A percentile compares a stretch with the other conserved stretches of the same genome.
phyloP scores from a whole-genome alignment of 30 jellyfish, hydroid and myxozoan genomes.

The Mastigias papua region DNA sequence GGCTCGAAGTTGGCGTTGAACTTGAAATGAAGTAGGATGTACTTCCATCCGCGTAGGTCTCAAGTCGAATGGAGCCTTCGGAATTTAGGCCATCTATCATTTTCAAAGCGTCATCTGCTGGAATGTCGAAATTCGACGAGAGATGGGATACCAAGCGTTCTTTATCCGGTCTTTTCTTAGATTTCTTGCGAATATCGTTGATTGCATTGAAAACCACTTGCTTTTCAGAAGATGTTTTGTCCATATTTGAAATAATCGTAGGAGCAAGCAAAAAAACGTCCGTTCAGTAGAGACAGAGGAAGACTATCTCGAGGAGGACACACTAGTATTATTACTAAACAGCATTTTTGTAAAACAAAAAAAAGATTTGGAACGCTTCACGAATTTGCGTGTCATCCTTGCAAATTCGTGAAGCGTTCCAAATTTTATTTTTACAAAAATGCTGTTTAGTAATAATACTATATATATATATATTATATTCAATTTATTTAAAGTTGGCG shows the following conservation, averaged over 20 bases:
- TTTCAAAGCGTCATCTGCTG: constrained; percentile 20
- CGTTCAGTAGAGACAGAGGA: too few relatives aligned
- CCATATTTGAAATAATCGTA: constrained; percentile 8
- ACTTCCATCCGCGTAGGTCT: constrained; percentile 24
- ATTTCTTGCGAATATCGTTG: not conserved
- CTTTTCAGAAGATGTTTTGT: constrained; percentile 10
- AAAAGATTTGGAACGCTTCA: too few relatives aligned
- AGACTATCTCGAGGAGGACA: too few relatives aligned
- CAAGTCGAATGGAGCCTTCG: constrained; percentile 21
- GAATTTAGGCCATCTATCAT: constrained; percentile 17
- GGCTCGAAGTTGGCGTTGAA: not conserved
- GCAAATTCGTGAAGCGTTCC: too few relatives aligned
- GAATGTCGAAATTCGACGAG: not conserved
- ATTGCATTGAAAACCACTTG: constrained; percentile 23
- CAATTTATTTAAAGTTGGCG: too few relatives aligned
- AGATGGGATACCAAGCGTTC: constrained; percentile 5
- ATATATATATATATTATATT: too few relatives aligned
- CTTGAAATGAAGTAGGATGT: constrained; percentile 11
- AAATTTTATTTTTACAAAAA: too few relatives aligned
- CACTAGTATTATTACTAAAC: too few relatives aligned
- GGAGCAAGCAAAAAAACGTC: constrained; percentile 26
- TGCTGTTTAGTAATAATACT: too few relatives aligned
- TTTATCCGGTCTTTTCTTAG: constrained; percentile 15
- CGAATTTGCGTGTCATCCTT: too few relatives aligned
- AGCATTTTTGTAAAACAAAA: too few relatives aligned